Evolutionary conservation across 2,888 invertebrate genomes (phyloP).

Genomic region (Ryuthela nishihirai): DNA sequence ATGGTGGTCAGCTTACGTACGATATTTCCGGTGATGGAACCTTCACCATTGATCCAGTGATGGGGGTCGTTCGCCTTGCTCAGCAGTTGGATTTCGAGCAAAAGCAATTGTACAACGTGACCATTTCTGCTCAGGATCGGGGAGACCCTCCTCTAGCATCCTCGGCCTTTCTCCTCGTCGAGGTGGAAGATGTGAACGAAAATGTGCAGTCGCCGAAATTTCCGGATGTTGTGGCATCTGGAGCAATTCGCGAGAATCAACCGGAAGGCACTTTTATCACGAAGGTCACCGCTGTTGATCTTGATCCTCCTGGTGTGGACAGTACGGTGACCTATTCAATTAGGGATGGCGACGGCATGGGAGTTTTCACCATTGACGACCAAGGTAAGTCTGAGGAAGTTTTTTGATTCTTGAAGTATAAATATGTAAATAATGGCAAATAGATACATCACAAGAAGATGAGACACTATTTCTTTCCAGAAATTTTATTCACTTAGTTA

Average conservation of each 20-base stretch:
- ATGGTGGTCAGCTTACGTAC: slow-evolving; percentile 76
- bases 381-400: slow-evolving; percentile 58
- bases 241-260: slow-evolving; percentile 69
- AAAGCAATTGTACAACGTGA: slow-evolving; percentile 81
- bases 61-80: slow-evolving; percentile 79
- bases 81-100: slow-evolving; percentile 81
- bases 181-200: slow-evolving; percentile 88
- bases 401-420: too few relatives aligned
- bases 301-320: slow-evolving; percentile 59
- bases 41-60: slow-evolving; percentile 77
- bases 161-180: slow-evolving; percentile 71
- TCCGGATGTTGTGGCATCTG: slow-evolving; percentile 63
- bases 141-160: slow-evolving; percentile 70
- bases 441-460: too few relatives aligned
- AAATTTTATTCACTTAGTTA: too few relatives aligned
- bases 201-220: slow-evolving; percentile 80
- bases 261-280: slow-evolving; percentile 72
- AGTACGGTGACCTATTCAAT: slow-evolving; percentile 78
- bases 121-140: slow-evolving; percentile 77
- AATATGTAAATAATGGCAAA: too few relatives aligned
- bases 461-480: too few relatives aligned
- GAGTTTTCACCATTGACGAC: slow-evolving; percentile 84
- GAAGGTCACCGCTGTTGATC: slow-evolving; percentile 71
- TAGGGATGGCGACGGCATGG: slow-evolving; percentile 82
- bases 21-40: slow-evolving; percentile 61